A percentile compares a stretch with the other conserved stretches of the same genome.
phyloP scores from a whole-genome alignment of 2,888 invertebrate genomes.

The Hydrotaea diabolus region DNA sequence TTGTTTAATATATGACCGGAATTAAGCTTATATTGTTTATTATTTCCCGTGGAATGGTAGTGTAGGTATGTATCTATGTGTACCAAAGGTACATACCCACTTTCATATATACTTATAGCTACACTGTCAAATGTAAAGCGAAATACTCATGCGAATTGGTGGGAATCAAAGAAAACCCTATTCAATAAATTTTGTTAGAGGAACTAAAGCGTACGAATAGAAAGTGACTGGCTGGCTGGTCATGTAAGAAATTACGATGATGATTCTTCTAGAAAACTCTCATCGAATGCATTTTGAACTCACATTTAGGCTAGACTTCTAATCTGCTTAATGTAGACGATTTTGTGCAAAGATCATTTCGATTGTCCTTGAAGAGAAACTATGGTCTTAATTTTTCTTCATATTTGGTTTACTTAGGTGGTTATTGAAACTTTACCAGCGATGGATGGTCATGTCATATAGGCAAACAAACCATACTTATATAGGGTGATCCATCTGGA shows the following conservation, averaged over 20 bases:
- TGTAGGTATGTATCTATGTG: background rate
- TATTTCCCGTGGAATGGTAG: constrained; percentile 54
- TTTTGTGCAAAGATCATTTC: too few species aligned
- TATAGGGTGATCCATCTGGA: too few species aligned
- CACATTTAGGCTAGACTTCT: too few species aligned
- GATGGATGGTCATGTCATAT: too few species aligned
- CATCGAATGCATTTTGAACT: background rate
- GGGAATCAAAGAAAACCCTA: background rate
- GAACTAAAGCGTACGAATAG: constrained; percentile 20
- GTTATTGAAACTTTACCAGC: too few species aligned
- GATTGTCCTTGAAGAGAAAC: too few species aligned
- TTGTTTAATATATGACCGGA: constrained; percentile 48
- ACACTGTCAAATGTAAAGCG: background rate
- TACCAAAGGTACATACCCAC: constrained; percentile 2
- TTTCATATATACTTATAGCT: background rate
- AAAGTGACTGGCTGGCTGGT: constrained; percentile 3
- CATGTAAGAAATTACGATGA: background rate
- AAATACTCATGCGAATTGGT: background rate
- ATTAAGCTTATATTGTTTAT: constrained; percentile 60
- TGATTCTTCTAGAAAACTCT: background rate
- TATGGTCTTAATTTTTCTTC: too few species aligned
- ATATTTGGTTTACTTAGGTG: too few species aligned
- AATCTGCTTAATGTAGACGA: too few species aligned
- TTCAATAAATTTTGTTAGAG: constrained; percentile 21
- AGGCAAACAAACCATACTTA: too few species aligned